Conservation (phyloP, 2,888 invertebrate species). For the Phyllotreta striolata region DNA sequence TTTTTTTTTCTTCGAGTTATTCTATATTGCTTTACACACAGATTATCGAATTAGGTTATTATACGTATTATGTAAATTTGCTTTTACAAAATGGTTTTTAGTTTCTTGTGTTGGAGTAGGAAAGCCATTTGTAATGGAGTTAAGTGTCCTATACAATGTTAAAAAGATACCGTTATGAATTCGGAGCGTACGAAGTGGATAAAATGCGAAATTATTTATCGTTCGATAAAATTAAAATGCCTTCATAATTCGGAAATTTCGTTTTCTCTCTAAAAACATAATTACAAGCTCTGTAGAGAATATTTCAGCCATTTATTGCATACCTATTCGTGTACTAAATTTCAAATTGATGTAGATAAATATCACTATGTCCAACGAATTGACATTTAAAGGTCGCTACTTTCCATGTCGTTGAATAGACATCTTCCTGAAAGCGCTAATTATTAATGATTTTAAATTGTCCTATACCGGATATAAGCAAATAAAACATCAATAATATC, state of each 20-base stretch:
- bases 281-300: neutral
- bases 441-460: slow-evolving; percentile 35
- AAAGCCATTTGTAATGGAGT: slow-evolving; percentile 30
- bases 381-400: slow-evolving; percentile 57
- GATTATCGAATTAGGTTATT: slow-evolving; percentile 39
- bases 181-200: slow-evolving; percentile 23
- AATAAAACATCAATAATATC: neutral
- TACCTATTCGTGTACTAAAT: slow-evolving; percentile 15
- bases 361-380: slow-evolving; percentile 39
- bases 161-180: slow-evolving; percentile 25
- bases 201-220: slow-evolving; percentile 23
- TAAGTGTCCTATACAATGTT: slow-evolving; percentile 24
- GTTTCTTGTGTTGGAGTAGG: slow-evolving; percentile 30
- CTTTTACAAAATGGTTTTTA: slow-evolving; percentile 35
- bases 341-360: slow-evolving; percentile 37
- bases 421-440: slow-evolving; percentile 38
- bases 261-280: slow-evolving; percentile 4
- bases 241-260: slow-evolving; percentile 14
- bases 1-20: slow-evolving; percentile 49
- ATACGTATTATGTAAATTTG: slow-evolving; percentile 38
- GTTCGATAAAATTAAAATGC: slow-evolving; percentile 21
- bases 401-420: slow-evolving; percentile 44
- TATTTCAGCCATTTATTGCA: no score
- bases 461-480: slow-evolving; percentile 3
- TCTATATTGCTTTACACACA: slow-evolving; percentile 39